Base-by-base conservation (phyloP, 2,888 invertebrate species). In the Linnaemya tessellans region DNA sequence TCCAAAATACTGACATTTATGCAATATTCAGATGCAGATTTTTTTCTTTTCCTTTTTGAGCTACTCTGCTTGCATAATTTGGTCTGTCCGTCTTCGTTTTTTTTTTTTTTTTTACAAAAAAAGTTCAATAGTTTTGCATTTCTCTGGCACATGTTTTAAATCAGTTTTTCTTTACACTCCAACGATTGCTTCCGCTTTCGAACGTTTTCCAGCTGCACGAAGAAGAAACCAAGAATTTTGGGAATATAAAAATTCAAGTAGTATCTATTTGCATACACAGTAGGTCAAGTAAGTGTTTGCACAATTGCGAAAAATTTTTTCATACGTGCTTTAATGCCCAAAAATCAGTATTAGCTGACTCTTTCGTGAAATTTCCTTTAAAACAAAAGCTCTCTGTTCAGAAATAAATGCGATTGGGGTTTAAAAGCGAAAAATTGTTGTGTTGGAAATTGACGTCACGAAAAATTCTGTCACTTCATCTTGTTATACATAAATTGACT, bases 131-230 rank as follows among this genome's bases (percentile, higher is more conserved):
- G 4, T 20, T 54, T 54, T 79, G 54, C 51, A 64, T 60, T 71
- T 54, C 25, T n/a, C 30, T 11, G 41, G 5, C 10, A 62, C 41
- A 49, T 22, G 43, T 43, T 41, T 7, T 10, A 51, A 38, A 62
- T 56, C 18, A 58, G 18, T 35, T 51, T 51, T 51, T 13, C 25
- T 65, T 65, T 30, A 10, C 18, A 25, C 25, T 62, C 18, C 49
- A 79, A 49, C 22, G 43, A 77, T 13, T 65, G 35, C 9, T 67
- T 70, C 30, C 62, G 41, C 51, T 70, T 62, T 25, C 10, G 18
- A 79, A 30, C 8, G 35, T 54, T 80, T 67, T 20, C 25, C 41
- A 46, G 20, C 49, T 81, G 30, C 30, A 74, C 22, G 43, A 74
- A 74, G 60, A 49, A 22, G 49, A 38, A 43, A 3, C 60, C 30